phyloP scores from a whole-genome alignment of 2,888 invertebrate genomes.

The Theretra japonica region DNA sequence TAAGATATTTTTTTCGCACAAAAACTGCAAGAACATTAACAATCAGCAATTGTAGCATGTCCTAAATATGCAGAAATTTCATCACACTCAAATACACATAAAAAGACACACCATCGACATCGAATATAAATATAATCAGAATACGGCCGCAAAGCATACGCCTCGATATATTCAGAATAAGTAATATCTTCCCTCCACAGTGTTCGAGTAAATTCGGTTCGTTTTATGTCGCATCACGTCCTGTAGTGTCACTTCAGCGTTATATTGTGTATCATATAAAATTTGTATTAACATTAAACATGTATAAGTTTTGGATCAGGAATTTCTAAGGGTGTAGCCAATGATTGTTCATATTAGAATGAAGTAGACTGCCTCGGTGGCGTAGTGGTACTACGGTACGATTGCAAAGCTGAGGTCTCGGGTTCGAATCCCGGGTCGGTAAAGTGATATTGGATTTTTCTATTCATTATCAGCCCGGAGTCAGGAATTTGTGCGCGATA shows the following conservation, averaged over 20 bases:
- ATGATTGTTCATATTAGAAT: neutral
- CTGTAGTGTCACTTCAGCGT: slow-evolving; percentile 30
- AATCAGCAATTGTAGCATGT: neutral
- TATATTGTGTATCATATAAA: slow-evolving; percentile 29
- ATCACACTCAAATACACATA: neutral
- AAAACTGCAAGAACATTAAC: neutral
- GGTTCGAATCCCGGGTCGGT: no score
- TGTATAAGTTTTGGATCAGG: neutral
- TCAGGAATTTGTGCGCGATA: no score
- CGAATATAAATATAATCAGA: slow-evolving; percentile 29
- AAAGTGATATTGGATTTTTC: no score
- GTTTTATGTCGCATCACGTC: slow-evolving; percentile 39
- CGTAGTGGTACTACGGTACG: no score
- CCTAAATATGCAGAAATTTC: neutral
- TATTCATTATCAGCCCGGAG: no score
- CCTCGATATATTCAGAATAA: slow-evolving; percentile 38
- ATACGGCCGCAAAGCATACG: slow-evolving; percentile 31
- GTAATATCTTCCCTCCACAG: slow-evolving; percentile 28
- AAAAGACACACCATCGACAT: neutral
- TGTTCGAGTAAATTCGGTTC: slow-evolving; percentile 33
- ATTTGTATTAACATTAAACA: slow-evolving; percentile 30
- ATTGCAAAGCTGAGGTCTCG: no score
- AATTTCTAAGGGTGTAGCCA: neutral
- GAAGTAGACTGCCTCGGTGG: neutral
- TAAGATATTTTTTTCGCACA: no score